These are phyloP conservation scores for Coregonus clupeaformis DNA, from an alignment of 2,113 vertebrate species.

Conservation along the genomic window DNA sequence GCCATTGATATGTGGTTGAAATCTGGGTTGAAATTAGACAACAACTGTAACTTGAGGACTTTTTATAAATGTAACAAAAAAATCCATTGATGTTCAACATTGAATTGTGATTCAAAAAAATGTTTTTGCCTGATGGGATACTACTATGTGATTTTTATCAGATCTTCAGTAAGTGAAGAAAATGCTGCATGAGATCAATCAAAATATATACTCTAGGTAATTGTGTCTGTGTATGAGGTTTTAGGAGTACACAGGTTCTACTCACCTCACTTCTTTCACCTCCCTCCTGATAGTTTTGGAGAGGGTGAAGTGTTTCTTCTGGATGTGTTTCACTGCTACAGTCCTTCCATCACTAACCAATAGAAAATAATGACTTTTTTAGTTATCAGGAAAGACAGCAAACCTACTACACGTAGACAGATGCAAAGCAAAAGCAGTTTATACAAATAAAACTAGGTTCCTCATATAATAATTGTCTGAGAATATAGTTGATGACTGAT, in stretches of 20 bases:
- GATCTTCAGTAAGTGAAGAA: no score
- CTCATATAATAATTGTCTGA: neutral
- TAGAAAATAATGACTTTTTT: neutral
- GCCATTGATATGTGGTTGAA: no score
- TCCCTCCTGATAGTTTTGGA: constrained; percentile 75
- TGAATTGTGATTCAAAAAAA: no score
- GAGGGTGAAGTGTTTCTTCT: constrained; percentile 73
- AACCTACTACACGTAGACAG: neutral
- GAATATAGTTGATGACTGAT: no score
- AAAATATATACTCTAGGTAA: no score
- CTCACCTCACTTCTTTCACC: constrained; percentile 76
- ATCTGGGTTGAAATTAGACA: neutral
- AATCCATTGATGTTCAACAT: no score
- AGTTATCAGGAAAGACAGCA: neutral
- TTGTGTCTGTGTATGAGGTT: no score
- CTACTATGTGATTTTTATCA: no score
- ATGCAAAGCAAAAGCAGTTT: neutral
- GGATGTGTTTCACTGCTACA: constrained; percentile 74
- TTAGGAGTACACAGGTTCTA: neutral
- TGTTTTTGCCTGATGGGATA: no score
- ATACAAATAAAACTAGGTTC: neutral
- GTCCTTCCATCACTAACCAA: constrained; percentile 67
- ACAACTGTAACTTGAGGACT: neutral
- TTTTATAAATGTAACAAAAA: no score
- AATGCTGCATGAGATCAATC: no score